Evolutionary conservation across 2,113 vertebrate species (phyloP).

Genomic region (Oreotrochilus melanogaster): DNA sequence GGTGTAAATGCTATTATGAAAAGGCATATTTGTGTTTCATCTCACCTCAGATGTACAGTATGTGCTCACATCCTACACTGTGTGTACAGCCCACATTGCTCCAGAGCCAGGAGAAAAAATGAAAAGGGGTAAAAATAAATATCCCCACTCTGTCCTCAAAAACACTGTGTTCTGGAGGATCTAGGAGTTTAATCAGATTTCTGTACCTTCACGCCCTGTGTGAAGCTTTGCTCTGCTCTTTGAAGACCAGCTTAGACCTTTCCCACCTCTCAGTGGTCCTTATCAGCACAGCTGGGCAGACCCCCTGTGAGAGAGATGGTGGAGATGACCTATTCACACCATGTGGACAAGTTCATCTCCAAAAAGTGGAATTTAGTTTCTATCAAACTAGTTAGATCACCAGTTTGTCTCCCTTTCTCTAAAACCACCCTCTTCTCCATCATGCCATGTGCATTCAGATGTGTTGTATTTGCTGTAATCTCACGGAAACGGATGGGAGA

Average conservation of each 20-base stretch:
- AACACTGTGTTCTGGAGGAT: not conserved
- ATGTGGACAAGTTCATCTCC: not conserved
- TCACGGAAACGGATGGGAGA: not conserved
- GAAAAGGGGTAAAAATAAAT: conserved; percentile 25
- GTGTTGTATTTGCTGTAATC: not conserved
- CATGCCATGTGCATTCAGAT: fast-evolving
- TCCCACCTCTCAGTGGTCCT: not conserved
- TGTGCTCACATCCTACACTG: conserved; percentile 68
- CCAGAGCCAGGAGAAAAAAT: conserved; percentile 35
- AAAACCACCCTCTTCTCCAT: not conserved
- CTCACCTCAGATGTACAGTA: conserved; percentile 78
- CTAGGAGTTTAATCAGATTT: not conserved
- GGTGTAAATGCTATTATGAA: conserved; percentile 85
- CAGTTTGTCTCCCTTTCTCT: not conserved
- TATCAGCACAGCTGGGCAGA: not conserved
- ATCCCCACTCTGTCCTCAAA: not conserved
- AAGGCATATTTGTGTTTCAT: conserved; percentile 81
- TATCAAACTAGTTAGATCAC: not conserved
- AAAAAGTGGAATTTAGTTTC: not conserved
- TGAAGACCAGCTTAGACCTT: not conserved
- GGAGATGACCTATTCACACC: fast-evolving
- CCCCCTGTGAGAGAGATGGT: fast-evolving
- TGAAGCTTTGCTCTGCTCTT: not conserved
- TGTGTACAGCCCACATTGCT: conserved; percentile 51
- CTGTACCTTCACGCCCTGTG: not conserved